These are phyloP conservation scores for Cryptomyrus ogoouensis DNA, from an alignment of 2,113 vertebrate species.

Conservation along the genomic window DNA sequence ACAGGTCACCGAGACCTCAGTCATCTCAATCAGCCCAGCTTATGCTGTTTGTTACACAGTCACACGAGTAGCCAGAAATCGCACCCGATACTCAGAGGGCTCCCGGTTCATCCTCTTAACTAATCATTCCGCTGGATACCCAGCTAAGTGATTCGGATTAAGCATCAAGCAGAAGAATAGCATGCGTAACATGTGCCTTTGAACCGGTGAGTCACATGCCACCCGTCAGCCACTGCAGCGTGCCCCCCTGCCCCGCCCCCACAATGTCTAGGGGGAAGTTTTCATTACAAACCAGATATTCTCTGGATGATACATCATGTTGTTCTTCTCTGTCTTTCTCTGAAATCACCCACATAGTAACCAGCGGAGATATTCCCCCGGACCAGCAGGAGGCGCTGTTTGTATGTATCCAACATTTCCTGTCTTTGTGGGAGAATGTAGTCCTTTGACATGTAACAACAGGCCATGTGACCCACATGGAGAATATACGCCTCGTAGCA, in stretches of 20 bases:
- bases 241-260: background rate
- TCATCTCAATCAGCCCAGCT: background rate
- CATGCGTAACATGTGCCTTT: background rate
- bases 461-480: background rate
- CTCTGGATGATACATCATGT: background rate
- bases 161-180: background rate
- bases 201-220: background rate
- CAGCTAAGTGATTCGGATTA: background rate
- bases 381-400: background rate
- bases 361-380: background rate
- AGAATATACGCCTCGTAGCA: background rate
- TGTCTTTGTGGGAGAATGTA: background rate
- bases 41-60: background rate
- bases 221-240: background rate
- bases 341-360: slow-evolving; percentile 1
- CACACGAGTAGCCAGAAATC: background rate
- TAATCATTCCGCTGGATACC: background rate
- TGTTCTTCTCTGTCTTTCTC: background rate
- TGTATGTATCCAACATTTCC: background rate
- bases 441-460: background rate
- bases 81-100: background rate
- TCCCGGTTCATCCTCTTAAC: background rate
- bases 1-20: background rate
- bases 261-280: background rate
- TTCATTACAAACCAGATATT: background rate